phyloP scores from a whole-genome alignment of 2,888 invertebrate genomes.

The Mesoligia furuncula region DNA sequence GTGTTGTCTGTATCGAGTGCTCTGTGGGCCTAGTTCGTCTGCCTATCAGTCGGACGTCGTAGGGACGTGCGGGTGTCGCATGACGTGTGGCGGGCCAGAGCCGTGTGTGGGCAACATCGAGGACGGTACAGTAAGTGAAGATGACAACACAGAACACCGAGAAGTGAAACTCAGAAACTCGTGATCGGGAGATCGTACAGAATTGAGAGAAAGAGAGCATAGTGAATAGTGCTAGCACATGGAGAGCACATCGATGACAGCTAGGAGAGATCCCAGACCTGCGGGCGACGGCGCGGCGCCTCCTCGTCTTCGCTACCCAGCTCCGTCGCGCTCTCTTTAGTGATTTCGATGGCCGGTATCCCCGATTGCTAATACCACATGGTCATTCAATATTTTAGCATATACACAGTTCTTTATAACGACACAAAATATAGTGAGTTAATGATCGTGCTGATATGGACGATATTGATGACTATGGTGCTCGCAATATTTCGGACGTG shows the following conservation, averaged over 20 bases:
- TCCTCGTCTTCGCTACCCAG: constrained; percentile 93
- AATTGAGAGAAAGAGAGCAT: constrained; percentile 85
- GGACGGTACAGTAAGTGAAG: constrained; percentile 84
- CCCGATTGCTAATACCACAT: constrained; percentile 90
- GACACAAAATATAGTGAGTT: constrained; percentile 76
- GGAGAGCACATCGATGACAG: constrained; percentile 89
- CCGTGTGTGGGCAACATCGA: constrained; percentile 83
- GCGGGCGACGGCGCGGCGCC: constrained; percentile 85
- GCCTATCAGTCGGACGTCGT: constrained; percentile 69
- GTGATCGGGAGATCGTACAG: constrained; percentile 86
- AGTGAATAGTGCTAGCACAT: constrained; percentile 89
- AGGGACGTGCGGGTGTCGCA: constrained; percentile 71
- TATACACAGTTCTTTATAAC: constrained; percentile 73
- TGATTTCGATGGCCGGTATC: constrained; percentile 93
- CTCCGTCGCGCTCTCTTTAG: constrained; percentile 93
- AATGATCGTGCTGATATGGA: constrained; percentile 80
- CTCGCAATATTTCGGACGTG: constrained; percentile 60
- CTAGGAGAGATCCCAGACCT: constrained; percentile 89
- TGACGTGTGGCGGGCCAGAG: constrained; percentile 78
- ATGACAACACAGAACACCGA: constrained; percentile 89
- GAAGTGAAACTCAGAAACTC: constrained; percentile 84
- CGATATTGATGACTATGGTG: constrained; percentile 74
- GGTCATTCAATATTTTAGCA: constrained; percentile 86
- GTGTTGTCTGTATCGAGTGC: constrained; percentile 87
- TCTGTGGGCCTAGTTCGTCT: constrained; percentile 77